phyloP scores from a whole-genome alignment of 2,797 vertebrate species.

The Buceros bicornis region DNA sequence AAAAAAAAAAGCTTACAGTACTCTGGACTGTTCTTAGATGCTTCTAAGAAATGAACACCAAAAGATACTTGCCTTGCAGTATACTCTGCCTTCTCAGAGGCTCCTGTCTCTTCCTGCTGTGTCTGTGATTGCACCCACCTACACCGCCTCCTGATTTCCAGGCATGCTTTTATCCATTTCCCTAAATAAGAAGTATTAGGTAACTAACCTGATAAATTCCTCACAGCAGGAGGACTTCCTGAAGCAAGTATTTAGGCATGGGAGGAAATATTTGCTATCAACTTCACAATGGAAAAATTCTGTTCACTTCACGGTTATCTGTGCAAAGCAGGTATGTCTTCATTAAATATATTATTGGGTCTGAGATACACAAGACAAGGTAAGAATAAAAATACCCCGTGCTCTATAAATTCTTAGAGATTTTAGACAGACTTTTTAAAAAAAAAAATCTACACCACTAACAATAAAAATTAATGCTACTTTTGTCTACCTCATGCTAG shows the following conservation, averaged over 20 bases:
- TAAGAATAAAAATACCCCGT: not conserved
- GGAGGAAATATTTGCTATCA: not conserved
- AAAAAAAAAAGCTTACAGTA: not conserved
- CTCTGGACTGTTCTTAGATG: not conserved
- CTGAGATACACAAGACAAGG: not conserved
- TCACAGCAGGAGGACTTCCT: not conserved
- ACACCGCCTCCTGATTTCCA: not conserved
- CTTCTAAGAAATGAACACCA: not conserved
- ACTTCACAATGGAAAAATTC: not conserved
- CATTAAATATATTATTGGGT: not conserved
- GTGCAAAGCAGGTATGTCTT: not conserved
- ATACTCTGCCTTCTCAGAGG: not conserved
- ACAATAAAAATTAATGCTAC: not conserved
- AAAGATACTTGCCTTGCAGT: not conserved
- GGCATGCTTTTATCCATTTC: not conserved
- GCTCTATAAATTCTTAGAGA: not conserved
- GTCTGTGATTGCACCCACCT: not conserved
- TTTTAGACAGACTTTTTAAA: not conserved
- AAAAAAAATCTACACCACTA: not conserved
- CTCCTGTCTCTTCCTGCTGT: not conserved
- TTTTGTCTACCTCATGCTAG: conserved; percentile 13
- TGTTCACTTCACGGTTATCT: not conserved
- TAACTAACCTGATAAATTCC: not conserved
- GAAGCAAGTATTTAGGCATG: not conserved
- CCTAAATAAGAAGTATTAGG: not conserved